These are phyloP conservation scores for Pasiphila rectangulata DNA, from an alignment of 2,888 invertebrate genomes.

Conservation along the genomic window DNA sequence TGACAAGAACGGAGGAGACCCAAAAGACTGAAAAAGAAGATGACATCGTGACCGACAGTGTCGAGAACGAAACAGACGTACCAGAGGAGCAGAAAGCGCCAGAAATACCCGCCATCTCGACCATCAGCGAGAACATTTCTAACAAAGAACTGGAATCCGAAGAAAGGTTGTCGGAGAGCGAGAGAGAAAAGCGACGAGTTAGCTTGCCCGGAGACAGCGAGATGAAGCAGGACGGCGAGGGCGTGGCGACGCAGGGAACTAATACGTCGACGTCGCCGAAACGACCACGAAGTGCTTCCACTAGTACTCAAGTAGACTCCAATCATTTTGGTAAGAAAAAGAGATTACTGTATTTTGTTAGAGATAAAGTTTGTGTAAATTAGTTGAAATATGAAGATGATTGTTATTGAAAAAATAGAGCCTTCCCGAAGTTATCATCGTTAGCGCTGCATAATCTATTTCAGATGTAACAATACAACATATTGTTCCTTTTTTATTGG, in stretches of 20 bases:
- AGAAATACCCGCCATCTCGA: slow-evolving; percentile 86
- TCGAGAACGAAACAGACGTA: slow-evolving; percentile 43
- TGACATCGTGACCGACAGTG: slow-evolving; percentile 55
- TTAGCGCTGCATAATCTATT: too few species aligned
- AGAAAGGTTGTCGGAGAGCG: slow-evolving; percentile 58
- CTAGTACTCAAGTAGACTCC: slow-evolving; percentile 91
- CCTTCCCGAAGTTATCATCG: too few species aligned
- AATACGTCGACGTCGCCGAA: slow-evolving; percentile 82
- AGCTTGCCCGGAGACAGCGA: slow-evolving; percentile 82
- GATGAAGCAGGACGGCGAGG: slow-evolving; percentile 70
- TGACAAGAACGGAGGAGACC: slow-evolving; percentile 53
- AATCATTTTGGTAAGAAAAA: slow-evolving; percentile 89
- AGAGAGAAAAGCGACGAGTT: slow-evolving; percentile 79
- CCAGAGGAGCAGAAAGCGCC: slow-evolving; percentile 66
- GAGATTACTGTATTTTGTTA: too few species aligned
- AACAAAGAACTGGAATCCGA: slow-evolving; percentile 64
- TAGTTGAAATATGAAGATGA: too few species aligned
- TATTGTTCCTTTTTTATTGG: too few species aligned
- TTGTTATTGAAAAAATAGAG: too few species aligned
- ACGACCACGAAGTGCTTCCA: slow-evolving; percentile 88
- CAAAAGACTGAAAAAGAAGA: slow-evolving; percentile 46
- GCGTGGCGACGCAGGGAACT: slow-evolving; percentile 62
- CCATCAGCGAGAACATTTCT: slow-evolving; percentile 86
- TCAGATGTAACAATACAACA: too few species aligned
- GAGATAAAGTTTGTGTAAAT: too few species aligned